phyloP scores from a whole-genome alignment of 1,140 invertebrate genomes.

The Lycorma delicatula region DNA sequence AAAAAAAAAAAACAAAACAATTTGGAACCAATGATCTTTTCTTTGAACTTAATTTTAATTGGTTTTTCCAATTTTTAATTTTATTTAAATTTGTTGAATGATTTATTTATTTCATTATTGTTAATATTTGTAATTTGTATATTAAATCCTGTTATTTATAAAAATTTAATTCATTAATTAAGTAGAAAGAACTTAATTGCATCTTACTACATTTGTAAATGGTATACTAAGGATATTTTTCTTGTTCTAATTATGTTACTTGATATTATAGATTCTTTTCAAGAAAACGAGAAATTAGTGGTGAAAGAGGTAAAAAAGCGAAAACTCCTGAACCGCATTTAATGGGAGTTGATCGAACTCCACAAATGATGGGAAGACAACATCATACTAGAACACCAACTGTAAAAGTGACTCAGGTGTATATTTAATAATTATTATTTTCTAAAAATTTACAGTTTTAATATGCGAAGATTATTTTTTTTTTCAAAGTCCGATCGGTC shows the following conservation, averaged over 20 bases:
- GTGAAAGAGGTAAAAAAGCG: conserved; percentile 52
- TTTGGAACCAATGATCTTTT: no score
- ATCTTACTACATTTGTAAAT: not conserved
- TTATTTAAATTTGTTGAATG: no score
- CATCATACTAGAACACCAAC: conserved; percentile 14
- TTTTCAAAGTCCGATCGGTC: no score
- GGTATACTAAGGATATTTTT: not conserved
- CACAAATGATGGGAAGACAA: conserved; percentile 7
- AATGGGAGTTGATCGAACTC: not conserved
- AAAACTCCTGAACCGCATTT: conserved; percentile 56
- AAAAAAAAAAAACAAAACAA: no score
- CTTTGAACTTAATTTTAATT: no score
- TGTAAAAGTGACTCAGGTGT: conserved; percentile 8
- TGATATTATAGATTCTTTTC: conserved; percentile 61
- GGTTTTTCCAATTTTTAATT: no score
- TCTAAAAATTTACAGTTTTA: no score
- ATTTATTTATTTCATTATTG: no score
- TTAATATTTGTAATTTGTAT: no score
- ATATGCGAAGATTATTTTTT: no score
- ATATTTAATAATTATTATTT: not conserved
- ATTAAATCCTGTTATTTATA: not conserved
- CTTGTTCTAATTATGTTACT: conserved; percentile 21
- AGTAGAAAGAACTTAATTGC: not conserved
- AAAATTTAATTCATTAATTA: not conserved
- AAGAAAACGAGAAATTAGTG: conserved; percentile 57